Percentiles rank a stretch among this genome's conserved stretches.
These are phyloP conservation scores for Biston betularia DNA, from an alignment of 2,888 invertebrate genomes.

Conservation along the genomic window DNA sequence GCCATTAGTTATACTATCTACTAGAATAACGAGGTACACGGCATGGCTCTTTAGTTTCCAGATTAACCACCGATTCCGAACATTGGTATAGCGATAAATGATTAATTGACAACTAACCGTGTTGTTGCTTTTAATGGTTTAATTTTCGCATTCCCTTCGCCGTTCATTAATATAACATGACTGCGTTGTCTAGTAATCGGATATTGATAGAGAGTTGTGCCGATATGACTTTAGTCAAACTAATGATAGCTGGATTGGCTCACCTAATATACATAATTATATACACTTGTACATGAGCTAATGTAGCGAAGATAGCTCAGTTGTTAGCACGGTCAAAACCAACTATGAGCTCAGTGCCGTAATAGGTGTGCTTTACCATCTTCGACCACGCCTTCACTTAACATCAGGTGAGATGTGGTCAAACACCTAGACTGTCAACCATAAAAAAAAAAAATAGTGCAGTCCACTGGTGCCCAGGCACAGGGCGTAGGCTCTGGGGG, in stretches of 20 bases:
- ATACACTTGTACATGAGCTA: no score
- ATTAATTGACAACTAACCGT: slow-evolving; percentile 24
- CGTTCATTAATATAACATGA: slow-evolving; percentile 30
- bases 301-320: no score
- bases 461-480: no score
- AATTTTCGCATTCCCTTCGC: slow-evolving; percentile 28
- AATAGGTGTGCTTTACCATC: no score
- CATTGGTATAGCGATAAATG: slow-evolving; percentile 16
- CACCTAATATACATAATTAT: no score
- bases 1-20: neutral
- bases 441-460: no score
- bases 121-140: slow-evolving; percentile 27
- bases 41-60: neutral
- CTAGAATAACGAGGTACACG: slow-evolving; percentile 8
- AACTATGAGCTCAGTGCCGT: no score
- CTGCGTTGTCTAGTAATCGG: slow-evolving; percentile 16
- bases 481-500: no score
- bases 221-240: neutral
- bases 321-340: no score
- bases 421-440: no score
- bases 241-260: neutral
- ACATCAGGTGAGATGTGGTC: no score
- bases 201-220: slow-evolving; percentile 1
- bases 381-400: no score
- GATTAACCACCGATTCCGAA: slow-evolving; percentile 12